Conservation (phyloP, 2,797 vertebrate genomes). For the Echiichthys vipera region DNA sequence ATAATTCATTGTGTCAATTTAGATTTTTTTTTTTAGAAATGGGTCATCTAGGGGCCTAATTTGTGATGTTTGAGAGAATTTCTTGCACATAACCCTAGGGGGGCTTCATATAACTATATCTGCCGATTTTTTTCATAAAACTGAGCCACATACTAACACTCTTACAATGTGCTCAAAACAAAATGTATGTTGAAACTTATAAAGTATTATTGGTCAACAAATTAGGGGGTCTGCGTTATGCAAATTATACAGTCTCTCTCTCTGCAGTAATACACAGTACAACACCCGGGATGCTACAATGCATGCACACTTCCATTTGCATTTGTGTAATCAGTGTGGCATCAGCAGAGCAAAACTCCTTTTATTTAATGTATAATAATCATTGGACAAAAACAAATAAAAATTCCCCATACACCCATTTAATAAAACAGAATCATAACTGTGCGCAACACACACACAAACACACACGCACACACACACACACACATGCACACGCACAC, state of each 20-base stretch:
- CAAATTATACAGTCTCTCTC: slow-evolving; percentile 9
- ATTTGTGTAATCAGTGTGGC: slow-evolving; percentile 8
- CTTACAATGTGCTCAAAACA: slow-evolving; percentile 56
- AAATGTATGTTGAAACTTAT: slow-evolving; percentile 52
- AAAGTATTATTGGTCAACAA: slow-evolving; percentile 51
- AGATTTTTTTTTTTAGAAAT: slow-evolving; percentile 72
- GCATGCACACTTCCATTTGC: background rate
- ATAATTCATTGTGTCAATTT: slow-evolving; percentile 82
- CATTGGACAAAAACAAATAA: background rate
- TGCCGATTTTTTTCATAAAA: slow-evolving; percentile 56
- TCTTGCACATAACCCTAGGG: slow-evolving; percentile 53
- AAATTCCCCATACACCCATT: slow-evolving; percentile 9
- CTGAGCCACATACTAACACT: slow-evolving; percentile 47
- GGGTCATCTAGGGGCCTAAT: slow-evolving; percentile 80
- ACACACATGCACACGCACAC: background rate
- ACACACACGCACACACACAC: slow-evolving; percentile 1
- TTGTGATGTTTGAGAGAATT: slow-evolving; percentile 73
- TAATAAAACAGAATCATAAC: slow-evolving; percentile 12
- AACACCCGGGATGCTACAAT: slow-evolving; percentile 1
- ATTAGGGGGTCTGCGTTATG: slow-evolving; percentile 43
- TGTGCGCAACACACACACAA: slow-evolving; percentile 4
- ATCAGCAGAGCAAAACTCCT: slow-evolving; percentile 3
- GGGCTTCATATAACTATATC: slow-evolving; percentile 52
- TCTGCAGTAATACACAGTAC: background rate
- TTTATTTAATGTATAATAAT: slow-evolving; percentile 21